Base-by-base conservation (phyloP, 2,113 vertebrate genomes). In the Upupa epops region DNA sequence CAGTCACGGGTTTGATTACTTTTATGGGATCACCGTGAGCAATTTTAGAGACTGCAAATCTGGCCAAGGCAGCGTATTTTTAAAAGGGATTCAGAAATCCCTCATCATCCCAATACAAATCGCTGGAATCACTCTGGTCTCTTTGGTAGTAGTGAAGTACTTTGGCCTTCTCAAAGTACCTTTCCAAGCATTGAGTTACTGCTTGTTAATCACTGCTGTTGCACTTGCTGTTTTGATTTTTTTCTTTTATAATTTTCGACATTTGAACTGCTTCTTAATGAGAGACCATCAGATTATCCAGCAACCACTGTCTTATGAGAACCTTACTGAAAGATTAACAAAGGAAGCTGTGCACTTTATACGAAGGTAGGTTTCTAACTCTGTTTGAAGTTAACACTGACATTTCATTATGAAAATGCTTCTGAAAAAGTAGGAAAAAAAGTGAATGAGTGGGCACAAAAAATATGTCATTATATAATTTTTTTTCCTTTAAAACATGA, bases 241-340 rank as follows among this genome's bases (percentile, higher is more conserved):
- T 18, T 98, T 98, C 83, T 61, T 98, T 13, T 83, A 88, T 46
- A 60, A 84, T 25, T 97, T 98, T 86, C 98, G 97, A 5, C 95
- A 97, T 26, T 65, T 99, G 15, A 99, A 99, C 96, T 99, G 98
- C 89, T 95, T 99, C 61, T 97, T 99, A 68, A 98, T 99, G 98
- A 96, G 96, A 22, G 86, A 97, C 65, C 66, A 87, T 21, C 74
- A 87, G 13, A 79, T 99, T 31, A 94, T 97, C 29, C 98, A 99
- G 96, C 98, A 99, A 93, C 98, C 98, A 0, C 94, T 97, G 6
- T 91, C 78, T 6, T 97, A 97, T 10, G 97, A 98, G 34, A 98
- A 98, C 86, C 97, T 99, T 91, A 99, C 98, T 2, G 97, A 98
- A 91, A 97, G 96, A 89, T 97, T 99, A 96, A 98, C 98, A 1